Evolutionary conservation across 1,140 invertebrate species (phyloP), one percentile per base, ranked within the genome.

Genomic region (Adoxophyes honmai): DNA sequence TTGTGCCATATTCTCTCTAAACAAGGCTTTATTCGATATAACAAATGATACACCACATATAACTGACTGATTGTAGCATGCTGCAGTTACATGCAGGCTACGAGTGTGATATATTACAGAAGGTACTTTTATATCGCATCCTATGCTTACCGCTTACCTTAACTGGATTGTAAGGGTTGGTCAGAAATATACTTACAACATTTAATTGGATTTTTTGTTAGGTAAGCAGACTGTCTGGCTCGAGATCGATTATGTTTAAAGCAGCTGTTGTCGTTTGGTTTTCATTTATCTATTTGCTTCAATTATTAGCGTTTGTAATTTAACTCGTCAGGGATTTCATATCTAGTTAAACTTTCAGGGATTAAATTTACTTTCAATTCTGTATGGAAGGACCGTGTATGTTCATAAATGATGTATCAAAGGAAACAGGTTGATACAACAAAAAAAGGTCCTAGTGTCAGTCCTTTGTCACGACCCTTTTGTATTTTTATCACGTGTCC

Each of bases 401-500:
- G 39, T 21, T 18, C 39, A 21, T 21, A 10, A 42, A 42, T 21
- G 7, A 38, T 13, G 1, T 38, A 13, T 36, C 5, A 42, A 42
- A n/a, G 39, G 9, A 21, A 42, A 42, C 39, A 21, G 39, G 39
- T 21, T 42, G 15, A 42, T 48, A n/a, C 18, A 48, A n/a, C 21
- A 28, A 48, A 48, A 48, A 28, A 28, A 9, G 8, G 3, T 28
- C 42, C 42, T 16, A 16, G 14, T 48, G 42, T 48, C 42, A 48
- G 42, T 28, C 42, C 42, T 48, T 48, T 48, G 42, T 48, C 42
- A 48, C 10, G 1, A 10, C 42, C 10, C 42, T 11, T n/a, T 48
- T 48, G 16, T 48, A 48, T 48, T 48, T 48, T 48, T 48, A 48
- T 28, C 42, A 42, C 15, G 42, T 18, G n/a, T 48, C 18, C 42